Base-by-base conservation (phyloP, 1,140 invertebrate species). In the Anastrepha obliqua region DNA sequence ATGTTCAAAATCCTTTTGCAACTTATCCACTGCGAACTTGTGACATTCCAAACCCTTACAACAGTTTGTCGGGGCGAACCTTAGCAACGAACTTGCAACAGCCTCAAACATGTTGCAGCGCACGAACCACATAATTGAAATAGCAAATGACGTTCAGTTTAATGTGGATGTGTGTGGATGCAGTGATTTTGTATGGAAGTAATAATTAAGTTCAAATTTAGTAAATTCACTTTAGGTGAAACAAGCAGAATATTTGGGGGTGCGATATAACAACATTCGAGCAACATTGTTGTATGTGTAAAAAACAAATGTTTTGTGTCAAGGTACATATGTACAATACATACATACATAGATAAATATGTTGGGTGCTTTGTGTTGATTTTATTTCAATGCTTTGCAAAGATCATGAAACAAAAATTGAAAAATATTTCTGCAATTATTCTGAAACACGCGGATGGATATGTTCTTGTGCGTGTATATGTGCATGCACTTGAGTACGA, bases 271-370 rank as follows among this genome's bases (percentile, higher is more conserved):
- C 60, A 62, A 5, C 60, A 58, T 62, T 5, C 15, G 13, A 17
- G n/a, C 60, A 62, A 62, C 60, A 62, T 6, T 62, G 60, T 39
- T 29, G 29, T 2, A 67, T 67, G 29, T 9, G n/a, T 67, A 0
- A 39, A 39, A 67, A 39, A 67, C 64, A 67, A 67, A 39, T 67
- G 64, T 67, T 67, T 4, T 67, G 11, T 29, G 64, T 67, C n/a
- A 67, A 39, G 64, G 29, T 62, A 62, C n/a, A n/a, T 62, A 62
- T 62, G n/a, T 62, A 62, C 60, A 62, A 62, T 62, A 62, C 4
- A 62, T 62, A 62, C n/a, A 62, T 62, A 62, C 9, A 62, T 62
- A 62, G 8, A 17, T 62, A 62, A 7, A 55, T 55, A 55, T 55
- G 51, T 11, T 2, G 2, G 51, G 51, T 0, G 2, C 1, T 0